Evolutionary conservation across 2,113 vertebrate species (phyloP).

Genomic region (Ondatra zibethicus): DNA sequence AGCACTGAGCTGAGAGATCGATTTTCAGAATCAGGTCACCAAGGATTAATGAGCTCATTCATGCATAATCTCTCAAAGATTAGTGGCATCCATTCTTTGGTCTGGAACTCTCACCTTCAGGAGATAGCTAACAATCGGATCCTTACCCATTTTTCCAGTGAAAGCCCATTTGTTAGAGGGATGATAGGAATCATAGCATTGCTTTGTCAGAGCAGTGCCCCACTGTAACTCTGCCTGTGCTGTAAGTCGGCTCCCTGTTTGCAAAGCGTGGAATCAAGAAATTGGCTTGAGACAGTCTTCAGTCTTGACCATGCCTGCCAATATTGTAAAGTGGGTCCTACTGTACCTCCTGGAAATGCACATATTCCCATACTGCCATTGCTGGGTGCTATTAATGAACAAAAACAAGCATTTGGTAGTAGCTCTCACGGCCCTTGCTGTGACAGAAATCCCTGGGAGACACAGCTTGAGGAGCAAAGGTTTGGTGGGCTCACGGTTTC

Average conservation of each 20-base stretch:
- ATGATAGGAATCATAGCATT: background rate
- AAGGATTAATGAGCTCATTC: conserved; percentile 59
- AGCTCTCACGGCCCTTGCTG: background rate
- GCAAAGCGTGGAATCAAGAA: background rate
- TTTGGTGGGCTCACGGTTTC: background rate
- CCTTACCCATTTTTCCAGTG: background rate
- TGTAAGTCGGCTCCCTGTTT: background rate
- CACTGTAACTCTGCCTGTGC: background rate
- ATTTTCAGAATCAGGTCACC: conserved; percentile 62
- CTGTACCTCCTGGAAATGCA: background rate
- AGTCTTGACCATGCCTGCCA: conserved; percentile 24
- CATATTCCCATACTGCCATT: background rate
- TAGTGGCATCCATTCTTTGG: background rate
- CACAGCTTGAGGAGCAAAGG: too few species aligned
- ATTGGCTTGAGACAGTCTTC: background rate
- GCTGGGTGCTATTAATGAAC: background rate
- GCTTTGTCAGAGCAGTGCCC: background rate
- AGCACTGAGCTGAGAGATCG: conserved; percentile 38
- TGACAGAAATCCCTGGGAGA: background rate
- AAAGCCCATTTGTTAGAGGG: background rate
- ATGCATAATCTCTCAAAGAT: conserved; percentile 43
- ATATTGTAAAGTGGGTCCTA: background rate
- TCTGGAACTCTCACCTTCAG: conserved; percentile 21
- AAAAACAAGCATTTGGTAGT: background rate
- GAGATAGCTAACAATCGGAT: background rate